Base-by-base conservation (phyloP, 2,888 invertebrate genomes). In the Ptychoptera albimana region DNA sequence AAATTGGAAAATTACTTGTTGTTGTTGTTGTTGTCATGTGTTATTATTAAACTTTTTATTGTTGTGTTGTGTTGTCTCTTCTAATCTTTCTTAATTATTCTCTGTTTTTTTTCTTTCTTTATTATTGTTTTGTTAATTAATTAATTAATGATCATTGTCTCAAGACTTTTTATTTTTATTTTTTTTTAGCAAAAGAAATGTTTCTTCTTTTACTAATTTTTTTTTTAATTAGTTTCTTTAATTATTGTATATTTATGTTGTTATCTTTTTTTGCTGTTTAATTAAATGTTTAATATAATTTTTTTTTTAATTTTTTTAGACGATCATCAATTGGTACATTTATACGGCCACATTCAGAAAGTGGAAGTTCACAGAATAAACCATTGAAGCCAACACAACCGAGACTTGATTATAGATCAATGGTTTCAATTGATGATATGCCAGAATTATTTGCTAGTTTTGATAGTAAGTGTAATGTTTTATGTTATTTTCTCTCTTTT, bases 361-460 rank as follows among this genome's bases (percentile, higher is more conserved):
- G 74, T 60, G 68, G 69, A 48, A 70, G 75, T 43, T 72, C 75
- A 46, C 68, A 37, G 6, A 36, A 37, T 47, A 63, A 64, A 52
- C 60, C 68, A 45, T 64, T 70, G 46, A 73, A 72, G 57, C 69
- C 73, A 34, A 69, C 72, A 48, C 78, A 76, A 50, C 87, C 87
- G 34, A 79, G 82, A 56, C 71, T 89, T 51, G 88, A 89, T 67
- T 89, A 89, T 64, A 79, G 87, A 59, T 88, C 87, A 60, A 87
- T 89, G 87, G 89, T 89, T 49, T 88, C 88, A 15, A 84, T 89
- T 51, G 89, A 89, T 57, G 94, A 94, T 63, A 89, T 88, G 79
- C 91, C 93, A 5, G 92, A 92, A 66, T 74, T 94, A 53, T 93
- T 94, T 71, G 85, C 86, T 53, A 87, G 91, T 42, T 86, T 94